Evolutionary conservation across 23 tunicate genomes (phyloP).

Genomic region (Ascidia mentula): DNA sequence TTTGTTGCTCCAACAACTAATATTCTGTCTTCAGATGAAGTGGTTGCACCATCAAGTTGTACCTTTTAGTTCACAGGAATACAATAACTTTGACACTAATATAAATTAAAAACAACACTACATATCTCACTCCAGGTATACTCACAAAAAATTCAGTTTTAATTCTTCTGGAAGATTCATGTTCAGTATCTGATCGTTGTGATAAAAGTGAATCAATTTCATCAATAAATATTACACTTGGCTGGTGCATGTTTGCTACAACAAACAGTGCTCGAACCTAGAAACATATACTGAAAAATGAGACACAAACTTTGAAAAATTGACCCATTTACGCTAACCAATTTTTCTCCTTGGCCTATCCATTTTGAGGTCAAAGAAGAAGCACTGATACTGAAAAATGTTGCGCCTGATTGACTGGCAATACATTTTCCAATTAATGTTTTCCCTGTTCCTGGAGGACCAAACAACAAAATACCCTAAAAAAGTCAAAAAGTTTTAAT

Average conservation of each 20-base stretch:
- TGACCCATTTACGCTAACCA: constrained; percentile 30
- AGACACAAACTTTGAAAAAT: not conserved
- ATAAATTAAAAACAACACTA: no score
- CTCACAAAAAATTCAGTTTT: constrained; percentile 91
- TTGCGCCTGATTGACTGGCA: constrained; percentile 90
- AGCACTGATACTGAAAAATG: constrained; percentile 94
- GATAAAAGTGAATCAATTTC: constrained; percentile 93
- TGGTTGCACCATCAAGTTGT: constrained; percentile 93
- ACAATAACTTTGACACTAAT: no score
- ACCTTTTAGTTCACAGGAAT: no score
- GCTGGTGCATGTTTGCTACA: constrained; percentile 76
- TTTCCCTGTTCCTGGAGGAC: constrained; percentile 99
- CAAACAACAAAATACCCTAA: constrained; percentile 92
- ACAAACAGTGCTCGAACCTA: constrained; percentile 94
- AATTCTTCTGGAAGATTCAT: constrained; percentile 89
- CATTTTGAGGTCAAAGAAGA: constrained; percentile 97
- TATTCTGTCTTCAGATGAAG: constrained; percentile 88
- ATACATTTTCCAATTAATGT: constrained; percentile 98
- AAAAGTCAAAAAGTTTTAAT: not conserved
- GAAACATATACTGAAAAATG: not conserved
- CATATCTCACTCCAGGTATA: no score
- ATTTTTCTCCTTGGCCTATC: constrained; percentile 99
- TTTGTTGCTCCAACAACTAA: constrained; percentile 97
- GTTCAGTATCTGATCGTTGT: constrained; percentile 87
- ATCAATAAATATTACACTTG: constrained; percentile 94